Conservation (phyloP, 2,113 vertebrate species). For the Tychaedon coryphoeus region DNA sequence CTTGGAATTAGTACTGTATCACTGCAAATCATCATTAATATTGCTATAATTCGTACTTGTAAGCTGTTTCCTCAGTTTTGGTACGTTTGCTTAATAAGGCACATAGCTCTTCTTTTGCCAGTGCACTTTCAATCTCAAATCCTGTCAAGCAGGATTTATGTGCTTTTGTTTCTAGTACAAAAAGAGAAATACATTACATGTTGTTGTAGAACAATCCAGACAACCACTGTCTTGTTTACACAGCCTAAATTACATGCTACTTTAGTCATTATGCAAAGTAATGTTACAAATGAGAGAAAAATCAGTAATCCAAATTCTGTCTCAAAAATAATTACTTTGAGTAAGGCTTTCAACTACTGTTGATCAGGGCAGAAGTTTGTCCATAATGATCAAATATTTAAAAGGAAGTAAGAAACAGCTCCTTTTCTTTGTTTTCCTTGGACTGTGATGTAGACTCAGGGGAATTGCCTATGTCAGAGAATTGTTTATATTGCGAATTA, state of each 20-base stretch:
- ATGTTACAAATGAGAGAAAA: neutral
- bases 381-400: conserved; percentile 30
- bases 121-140: conserved; percentile 9
- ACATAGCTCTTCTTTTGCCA: neutral
- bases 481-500: conserved; percentile 1
- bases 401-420: neutral
- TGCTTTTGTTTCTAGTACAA: conserved; percentile 2
- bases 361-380: neutral
- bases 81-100: neutral
- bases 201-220: conserved; percentile 17
- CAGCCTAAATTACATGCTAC: neutral
- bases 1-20: neutral
- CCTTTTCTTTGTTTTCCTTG: conserved; percentile 3
- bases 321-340: neutral
- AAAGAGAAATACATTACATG: neutral
- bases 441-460: neutral
- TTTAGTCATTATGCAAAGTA: neutral
- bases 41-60: neutral
- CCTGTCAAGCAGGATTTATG: neutral
- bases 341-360: neutral
- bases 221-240: neutral
- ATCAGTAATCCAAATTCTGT: neutral
- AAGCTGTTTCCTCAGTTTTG: neutral
- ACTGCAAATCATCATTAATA: neutral
- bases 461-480: neutral